Percentiles rank a stretch among this genome's conserved stretches.
Conservation (phyloP, 2,797 vertebrate species). For the Artibeus lituratus region DNA sequence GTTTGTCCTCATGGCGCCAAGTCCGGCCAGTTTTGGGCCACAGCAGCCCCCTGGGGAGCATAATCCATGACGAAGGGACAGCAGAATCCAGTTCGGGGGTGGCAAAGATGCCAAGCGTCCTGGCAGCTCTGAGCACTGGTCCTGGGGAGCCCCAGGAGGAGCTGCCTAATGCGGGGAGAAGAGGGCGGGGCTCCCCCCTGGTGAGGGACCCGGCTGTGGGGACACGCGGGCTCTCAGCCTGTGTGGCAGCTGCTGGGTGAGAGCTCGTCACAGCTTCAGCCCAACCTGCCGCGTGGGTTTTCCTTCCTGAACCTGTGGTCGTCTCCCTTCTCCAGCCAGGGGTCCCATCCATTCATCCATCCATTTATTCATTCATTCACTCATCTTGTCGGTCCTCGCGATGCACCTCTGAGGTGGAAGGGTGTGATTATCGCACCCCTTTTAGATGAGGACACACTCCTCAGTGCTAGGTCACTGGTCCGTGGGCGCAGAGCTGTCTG, state of each 20-base stretch:
- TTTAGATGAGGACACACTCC: background rate
- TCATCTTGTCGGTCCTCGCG: background rate
- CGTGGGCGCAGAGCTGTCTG: background rate
- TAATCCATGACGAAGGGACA: background rate
- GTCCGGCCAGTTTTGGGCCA: background rate
- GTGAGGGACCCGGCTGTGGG: background rate
- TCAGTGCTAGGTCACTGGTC: background rate
- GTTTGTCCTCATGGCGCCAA: background rate
- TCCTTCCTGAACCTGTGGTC: background rate
- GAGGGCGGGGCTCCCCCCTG: background rate
- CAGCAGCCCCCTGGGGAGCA: background rate
- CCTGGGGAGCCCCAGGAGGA: background rate
- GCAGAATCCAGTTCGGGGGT: background rate
- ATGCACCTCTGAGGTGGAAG: background rate
- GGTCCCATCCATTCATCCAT: background rate
- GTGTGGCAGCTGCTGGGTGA: background rate
- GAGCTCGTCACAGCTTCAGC: background rate
- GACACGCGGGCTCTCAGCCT: rapidly evolving
- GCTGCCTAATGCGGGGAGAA: background rate
- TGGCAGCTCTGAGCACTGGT: background rate
- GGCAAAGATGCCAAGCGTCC: background rate
- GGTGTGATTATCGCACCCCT: rapidly evolving
- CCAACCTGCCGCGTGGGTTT: background rate
- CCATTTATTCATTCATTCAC: background rate
- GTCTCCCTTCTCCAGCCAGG: background rate